Percentiles rank a stretch among this genome's conserved stretches.
phyloP scores from a whole-genome alignment of 2,797 vertebrate genomes.

The Botia kubotai region DNA sequence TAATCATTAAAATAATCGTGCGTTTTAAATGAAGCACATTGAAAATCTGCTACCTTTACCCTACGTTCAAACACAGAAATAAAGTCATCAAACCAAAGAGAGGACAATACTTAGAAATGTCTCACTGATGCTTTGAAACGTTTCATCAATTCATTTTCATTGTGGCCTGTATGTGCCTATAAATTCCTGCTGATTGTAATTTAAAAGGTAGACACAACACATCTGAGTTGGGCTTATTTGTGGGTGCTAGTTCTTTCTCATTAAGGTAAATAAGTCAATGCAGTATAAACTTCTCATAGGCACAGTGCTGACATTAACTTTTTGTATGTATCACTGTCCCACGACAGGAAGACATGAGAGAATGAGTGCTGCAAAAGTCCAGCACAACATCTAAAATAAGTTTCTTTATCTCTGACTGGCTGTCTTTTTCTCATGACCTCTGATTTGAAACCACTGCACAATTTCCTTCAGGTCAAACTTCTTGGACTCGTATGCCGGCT shows the following conservation, averaged over 20 bases:
- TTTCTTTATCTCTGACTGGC: constrained; percentile 41
- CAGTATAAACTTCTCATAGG: constrained; percentile 11
- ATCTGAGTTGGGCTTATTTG: background rate
- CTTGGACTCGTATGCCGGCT: constrained; percentile 85
- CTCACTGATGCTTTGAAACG: background rate
- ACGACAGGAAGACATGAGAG: constrained; percentile 81
- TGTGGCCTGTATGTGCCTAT: background rate
- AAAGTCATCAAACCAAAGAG: background rate
- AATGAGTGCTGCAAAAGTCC: constrained; percentile 68
- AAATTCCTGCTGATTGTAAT: background rate
- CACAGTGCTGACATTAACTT: constrained; percentile 1
- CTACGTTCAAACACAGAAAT: too few relatives aligned
- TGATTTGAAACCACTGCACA: constrained; percentile 87
- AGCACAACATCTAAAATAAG: constrained; percentile 71
- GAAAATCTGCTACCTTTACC: background rate
- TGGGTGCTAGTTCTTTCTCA: background rate
- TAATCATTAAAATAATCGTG: background rate
- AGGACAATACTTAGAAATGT: background rate
- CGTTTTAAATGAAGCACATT: background rate
- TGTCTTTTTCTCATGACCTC: constrained; percentile 77
- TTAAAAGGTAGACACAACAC: background rate
- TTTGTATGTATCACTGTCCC: constrained; percentile 40
- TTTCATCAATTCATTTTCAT: background rate
- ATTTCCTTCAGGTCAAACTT: constrained; percentile 83
- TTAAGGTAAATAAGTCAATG: background rate